phyloP scores from a whole-genome alignment of 2,888 invertebrate species.

The Euplexia lucipara region DNA sequence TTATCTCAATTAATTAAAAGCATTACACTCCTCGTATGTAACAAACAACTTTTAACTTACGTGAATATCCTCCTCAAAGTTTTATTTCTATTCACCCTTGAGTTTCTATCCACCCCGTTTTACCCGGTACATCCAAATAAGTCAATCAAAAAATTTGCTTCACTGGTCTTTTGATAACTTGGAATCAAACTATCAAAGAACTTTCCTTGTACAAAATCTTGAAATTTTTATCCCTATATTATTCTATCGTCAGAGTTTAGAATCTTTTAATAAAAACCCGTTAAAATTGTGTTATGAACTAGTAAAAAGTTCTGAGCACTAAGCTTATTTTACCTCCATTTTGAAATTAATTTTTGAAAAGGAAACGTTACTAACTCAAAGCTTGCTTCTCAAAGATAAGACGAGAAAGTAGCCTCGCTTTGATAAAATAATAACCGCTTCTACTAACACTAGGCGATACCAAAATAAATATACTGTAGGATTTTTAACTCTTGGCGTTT shows the following conservation, averaged over 20 bases:
- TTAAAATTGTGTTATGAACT: slow-evolving; percentile 12
- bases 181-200: not conserved
- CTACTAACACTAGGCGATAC: too few species aligned
- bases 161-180: not conserved
- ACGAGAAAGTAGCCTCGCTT: slow-evolving; percentile 42
- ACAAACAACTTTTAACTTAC: too few species aligned
- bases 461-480: too few species aligned
- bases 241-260: not conserved
- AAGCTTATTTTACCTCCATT: slow-evolving; percentile 29
- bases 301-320: slow-evolving; percentile 25
- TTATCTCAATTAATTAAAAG: too few species aligned
- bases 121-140: too few species aligned
- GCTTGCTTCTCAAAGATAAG: slow-evolving; percentile 30
- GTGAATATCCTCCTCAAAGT: too few species aligned
- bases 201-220: not conserved
- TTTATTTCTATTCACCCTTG: too few species aligned
- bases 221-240: not conserved
- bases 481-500: too few species aligned
- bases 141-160: slow-evolving; percentile 9
- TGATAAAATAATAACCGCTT: slow-evolving; percentile 46
- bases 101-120: too few species aligned
- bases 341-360: slow-evolving; percentile 31
- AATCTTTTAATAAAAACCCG: not conserved
- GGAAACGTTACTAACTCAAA: slow-evolving; percentile 38
- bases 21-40: too few species aligned